Conservation (phyloP, 2,113 vertebrate species). For the Toxotes jaculatrix region DNA sequence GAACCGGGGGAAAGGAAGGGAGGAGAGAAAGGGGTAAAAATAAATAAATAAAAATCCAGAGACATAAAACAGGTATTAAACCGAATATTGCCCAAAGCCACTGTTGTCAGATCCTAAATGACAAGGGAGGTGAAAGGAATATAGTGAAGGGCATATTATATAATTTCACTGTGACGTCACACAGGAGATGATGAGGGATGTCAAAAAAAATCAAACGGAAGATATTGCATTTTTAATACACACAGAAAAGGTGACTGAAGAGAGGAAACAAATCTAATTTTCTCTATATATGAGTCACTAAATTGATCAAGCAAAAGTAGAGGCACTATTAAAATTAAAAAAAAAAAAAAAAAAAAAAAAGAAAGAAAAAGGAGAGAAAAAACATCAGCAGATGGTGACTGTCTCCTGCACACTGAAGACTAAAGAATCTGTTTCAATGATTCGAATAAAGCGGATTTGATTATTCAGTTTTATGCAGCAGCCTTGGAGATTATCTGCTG, state of each 20-base stretch:
- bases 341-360: neutral
- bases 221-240: slow-evolving; percentile 28
- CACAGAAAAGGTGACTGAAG: slow-evolving; percentile 34
- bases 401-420: slow-evolving; percentile 42
- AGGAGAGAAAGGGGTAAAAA: slow-evolving; percentile 4
- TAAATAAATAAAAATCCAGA: slow-evolving; percentile 11
- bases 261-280: slow-evolving; percentile 33
- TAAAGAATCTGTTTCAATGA: slow-evolving; percentile 47
- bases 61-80: slow-evolving; percentile 68
- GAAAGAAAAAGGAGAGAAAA: neutral
- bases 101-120: slow-evolving; percentile 66
- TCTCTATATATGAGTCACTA: slow-evolving; percentile 42
- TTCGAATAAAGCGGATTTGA: slow-evolving; percentile 41
- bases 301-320: slow-evolving; percentile 52
- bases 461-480: slow-evolving; percentile 10
- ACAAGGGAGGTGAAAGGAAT: slow-evolving; percentile 65
- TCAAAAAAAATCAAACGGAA: slow-evolving; percentile 38
- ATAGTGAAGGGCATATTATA: slow-evolving; percentile 59
- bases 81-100: slow-evolving; percentile 65
- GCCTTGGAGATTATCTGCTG: slow-evolving; percentile 39
- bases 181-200: slow-evolving; percentile 40
- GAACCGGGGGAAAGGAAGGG: slow-evolving; percentile 14
- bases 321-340: slow-evolving; percentile 29
- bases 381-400: slow-evolving; percentile 41
- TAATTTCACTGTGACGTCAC: slow-evolving; percentile 61